These are phyloP conservation scores for Chromis chromis DNA, from an alignment of 2,797 vertebrate genomes.

Conservation along the genomic window DNA sequence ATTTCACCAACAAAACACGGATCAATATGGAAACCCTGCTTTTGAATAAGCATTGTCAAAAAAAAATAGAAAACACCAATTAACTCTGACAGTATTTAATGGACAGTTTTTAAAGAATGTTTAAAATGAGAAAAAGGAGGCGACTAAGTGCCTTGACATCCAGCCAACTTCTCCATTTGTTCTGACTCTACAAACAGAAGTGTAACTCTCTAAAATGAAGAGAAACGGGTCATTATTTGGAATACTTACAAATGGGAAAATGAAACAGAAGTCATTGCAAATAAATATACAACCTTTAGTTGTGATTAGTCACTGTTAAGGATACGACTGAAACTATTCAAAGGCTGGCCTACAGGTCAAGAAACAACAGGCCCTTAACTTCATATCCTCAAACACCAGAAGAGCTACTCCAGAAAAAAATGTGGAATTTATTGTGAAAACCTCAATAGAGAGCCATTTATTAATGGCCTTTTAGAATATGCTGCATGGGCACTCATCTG, in stretches of 20 bases:
- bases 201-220: neutral
- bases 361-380: neutral
- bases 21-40: neutral
- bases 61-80: neutral
- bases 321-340: neutral
- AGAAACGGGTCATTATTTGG: neutral
- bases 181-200: neutral
- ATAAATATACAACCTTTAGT: neutral
- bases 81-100: neutral
- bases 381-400: neutral
- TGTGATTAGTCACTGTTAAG: neutral
- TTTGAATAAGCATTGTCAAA: neutral
- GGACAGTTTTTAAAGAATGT: neutral
- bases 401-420: neutral
- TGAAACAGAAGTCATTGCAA: neutral
- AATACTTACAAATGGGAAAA: neutral
- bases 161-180: neutral
- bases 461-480: neutral
- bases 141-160: neutral
- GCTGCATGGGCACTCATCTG: neutral
- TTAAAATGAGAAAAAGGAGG: neutral
- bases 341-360: neutral
- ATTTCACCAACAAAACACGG: conserved; percentile 5
- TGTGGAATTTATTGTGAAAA: neutral
- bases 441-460: neutral